These are phyloP conservation scores for Drosophila prostipennis DNA, from an alignment of 2,888 invertebrate genomes.

Conservation along the genomic window DNA sequence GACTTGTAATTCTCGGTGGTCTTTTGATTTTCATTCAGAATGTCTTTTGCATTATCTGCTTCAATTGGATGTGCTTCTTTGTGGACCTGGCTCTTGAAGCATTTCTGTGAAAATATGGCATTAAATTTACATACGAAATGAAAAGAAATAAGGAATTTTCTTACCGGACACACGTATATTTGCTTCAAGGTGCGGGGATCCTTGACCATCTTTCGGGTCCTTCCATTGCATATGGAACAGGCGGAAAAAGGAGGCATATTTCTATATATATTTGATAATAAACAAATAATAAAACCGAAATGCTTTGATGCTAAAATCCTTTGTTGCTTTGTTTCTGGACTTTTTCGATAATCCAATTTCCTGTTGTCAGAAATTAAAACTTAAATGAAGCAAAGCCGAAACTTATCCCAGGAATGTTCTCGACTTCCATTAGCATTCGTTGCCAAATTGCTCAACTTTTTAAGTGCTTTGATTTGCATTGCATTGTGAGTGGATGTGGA, in stretches of 20 bases:
- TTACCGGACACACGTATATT: constrained; percentile 65
- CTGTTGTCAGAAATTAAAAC: constrained; percentile 2
- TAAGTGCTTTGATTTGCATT: constrained; percentile 68
- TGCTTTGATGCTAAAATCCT: too few species aligned
- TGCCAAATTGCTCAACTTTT: constrained; percentile 56
- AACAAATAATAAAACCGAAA: background rate
- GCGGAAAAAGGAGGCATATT: constrained; percentile 58
- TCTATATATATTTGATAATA: background rate
- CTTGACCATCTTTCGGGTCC: constrained; percentile 50
- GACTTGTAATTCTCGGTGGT: background rate
- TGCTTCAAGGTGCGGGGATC: constrained; percentile 44
- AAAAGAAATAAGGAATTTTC: background rate
- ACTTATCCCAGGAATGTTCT: constrained; percentile 7
- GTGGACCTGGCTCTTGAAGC: constrained; percentile 10
- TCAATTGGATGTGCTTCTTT: background rate
- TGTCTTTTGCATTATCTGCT: background rate
- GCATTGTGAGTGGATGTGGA: constrained; percentile 10
- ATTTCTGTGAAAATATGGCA: constrained; percentile 30
- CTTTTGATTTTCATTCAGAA: background rate
- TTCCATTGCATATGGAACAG: constrained; percentile 48
- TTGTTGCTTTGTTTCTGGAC: background rate
- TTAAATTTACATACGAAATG: background rate
- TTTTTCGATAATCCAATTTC: background rate
- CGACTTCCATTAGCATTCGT: constrained; percentile 35
- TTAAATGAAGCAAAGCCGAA: constrained; percentile 18